These are phyloP conservation scores for Phragmatobia fuliginosa DNA, from an alignment of 2,888 invertebrate genomes.

Conservation along the genomic window DNA sequence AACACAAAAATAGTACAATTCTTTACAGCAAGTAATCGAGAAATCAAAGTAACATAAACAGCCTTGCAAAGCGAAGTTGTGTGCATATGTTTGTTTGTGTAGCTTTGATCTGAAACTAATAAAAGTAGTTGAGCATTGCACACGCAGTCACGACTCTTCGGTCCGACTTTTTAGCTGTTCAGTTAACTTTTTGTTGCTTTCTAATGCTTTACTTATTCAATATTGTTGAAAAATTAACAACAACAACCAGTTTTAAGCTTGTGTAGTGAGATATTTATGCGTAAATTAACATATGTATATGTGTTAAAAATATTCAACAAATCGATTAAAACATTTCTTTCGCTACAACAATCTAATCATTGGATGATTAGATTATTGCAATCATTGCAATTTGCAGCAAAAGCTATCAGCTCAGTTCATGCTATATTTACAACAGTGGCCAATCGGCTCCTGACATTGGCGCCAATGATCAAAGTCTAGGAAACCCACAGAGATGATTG, in stretches of 20 bases:
- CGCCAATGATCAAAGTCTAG: too few species aligned
- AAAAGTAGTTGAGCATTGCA: constrained; percentile 54
- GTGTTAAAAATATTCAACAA: not conserved
- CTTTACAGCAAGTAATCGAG: not conserved
- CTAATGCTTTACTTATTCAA: constrained; percentile 37
- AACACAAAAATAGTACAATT: not conserved
- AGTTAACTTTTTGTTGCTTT: constrained; percentile 50
- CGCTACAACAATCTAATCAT: too few species aligned
- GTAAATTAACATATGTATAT: not conserved
- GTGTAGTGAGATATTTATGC: not conserved
- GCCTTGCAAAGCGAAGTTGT: constrained; percentile 15
- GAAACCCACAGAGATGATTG: too few species aligned
- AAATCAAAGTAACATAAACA: constrained; percentile 17
- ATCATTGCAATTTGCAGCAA: too few species aligned
- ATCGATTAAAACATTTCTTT: too few species aligned
- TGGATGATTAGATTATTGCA: too few species aligned
- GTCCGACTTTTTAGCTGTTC: constrained; percentile 58
- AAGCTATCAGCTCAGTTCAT: too few species aligned
- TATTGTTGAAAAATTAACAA: constrained; percentile 32
- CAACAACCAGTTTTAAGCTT: not conserved
- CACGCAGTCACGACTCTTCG: constrained; percentile 35
- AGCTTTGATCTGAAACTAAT: constrained; percentile 57
- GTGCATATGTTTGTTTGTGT: constrained; percentile 34
- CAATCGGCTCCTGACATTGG: too few species aligned
- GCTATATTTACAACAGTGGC: too few species aligned